phyloP scores from a whole-genome alignment of 2,797 vertebrate genomes.

The Coendou prehensilis region DNA sequence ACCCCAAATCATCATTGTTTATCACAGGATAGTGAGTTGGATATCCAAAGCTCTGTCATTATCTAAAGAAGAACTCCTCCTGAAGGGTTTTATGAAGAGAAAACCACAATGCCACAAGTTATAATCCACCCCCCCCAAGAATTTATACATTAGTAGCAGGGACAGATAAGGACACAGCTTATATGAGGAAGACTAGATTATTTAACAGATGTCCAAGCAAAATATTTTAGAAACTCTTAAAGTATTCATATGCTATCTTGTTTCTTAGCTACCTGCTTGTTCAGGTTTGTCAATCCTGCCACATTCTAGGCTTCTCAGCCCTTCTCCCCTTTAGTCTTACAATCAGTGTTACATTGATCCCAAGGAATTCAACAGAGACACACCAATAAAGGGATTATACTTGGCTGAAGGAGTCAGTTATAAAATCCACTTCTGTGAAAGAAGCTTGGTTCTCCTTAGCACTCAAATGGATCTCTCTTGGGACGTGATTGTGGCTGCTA shows the following conservation, averaged over 20 bases:
- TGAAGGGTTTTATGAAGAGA: not conserved
- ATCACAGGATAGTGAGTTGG: not conserved
- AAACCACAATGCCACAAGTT: not conserved
- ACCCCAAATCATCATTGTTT: not conserved
- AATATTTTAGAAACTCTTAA: not conserved
- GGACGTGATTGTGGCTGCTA: not conserved
- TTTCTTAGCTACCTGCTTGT: not conserved
- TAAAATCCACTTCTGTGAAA: not conserved
- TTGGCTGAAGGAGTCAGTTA: not conserved
- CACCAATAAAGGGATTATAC: not conserved
- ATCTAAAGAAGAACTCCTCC: not conserved
- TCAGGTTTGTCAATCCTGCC: not conserved
- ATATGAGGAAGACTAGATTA: not conserved
- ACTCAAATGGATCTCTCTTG: not conserved
- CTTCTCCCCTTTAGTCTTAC: not conserved
- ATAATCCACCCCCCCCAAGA: not conserved
- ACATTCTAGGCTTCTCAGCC: not conserved
- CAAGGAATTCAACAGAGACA: not conserved
- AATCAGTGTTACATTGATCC: not conserved
- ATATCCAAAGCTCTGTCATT: not conserved
- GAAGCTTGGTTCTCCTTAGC: not conserved
- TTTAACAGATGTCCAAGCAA: not conserved
- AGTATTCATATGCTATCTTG: not conserved
- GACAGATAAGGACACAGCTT: not conserved
- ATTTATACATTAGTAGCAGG: not conserved